These are phyloP conservation scores for Drosophila virilis DNA, from an alignment of 1,140 invertebrate genomes.

Conservation along the genomic window DNA sequence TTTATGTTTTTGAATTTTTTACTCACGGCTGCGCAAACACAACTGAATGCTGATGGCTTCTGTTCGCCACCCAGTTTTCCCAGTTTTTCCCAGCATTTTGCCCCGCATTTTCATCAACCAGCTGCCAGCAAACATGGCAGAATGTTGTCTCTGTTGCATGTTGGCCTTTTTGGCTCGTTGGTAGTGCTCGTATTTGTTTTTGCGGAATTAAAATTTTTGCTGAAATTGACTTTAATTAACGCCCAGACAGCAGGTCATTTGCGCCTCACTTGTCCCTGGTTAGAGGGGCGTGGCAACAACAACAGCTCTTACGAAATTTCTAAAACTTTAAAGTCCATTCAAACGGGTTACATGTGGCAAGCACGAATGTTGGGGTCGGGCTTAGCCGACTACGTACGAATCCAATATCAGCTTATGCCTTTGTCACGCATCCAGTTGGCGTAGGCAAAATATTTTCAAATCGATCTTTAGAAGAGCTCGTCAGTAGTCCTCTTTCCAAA, in stretches of 20 bases:
- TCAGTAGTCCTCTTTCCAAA: no score
- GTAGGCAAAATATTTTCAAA: no score
- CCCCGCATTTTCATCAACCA: slow-evolving; percentile 2
- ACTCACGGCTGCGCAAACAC: slow-evolving; percentile 80
- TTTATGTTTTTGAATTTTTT: slow-evolving; percentile 83
- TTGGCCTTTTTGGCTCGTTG: slow-evolving; percentile 24
- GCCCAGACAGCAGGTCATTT: slow-evolving; percentile 13
- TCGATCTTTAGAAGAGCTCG: no score
- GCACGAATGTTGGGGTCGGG: no score
- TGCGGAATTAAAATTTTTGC: slow-evolving; percentile 65
- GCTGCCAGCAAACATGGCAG: slow-evolving; percentile 32
- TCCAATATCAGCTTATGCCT: no score
- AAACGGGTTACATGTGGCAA: no score
- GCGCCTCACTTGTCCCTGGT: background rate
- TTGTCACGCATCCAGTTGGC: no score
- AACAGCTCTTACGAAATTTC: background rate
- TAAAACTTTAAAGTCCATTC: background rate
- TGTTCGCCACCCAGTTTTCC: slow-evolving; percentile 33
- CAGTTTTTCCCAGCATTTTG: background rate
- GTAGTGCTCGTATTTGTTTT: slow-evolving; percentile 64
- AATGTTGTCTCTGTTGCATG: slow-evolving; percentile 56
- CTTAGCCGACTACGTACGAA: no score
- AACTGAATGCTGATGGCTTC: slow-evolving; percentile 65
- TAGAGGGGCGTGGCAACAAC: slow-evolving; percentile 9
- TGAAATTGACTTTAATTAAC: slow-evolving; percentile 73